A percentile compares a stretch with the other conserved stretches of the same genome.
Conservation (phyloP, 1,140 invertebrate genomes). For the Drosophila lowei region DNA sequence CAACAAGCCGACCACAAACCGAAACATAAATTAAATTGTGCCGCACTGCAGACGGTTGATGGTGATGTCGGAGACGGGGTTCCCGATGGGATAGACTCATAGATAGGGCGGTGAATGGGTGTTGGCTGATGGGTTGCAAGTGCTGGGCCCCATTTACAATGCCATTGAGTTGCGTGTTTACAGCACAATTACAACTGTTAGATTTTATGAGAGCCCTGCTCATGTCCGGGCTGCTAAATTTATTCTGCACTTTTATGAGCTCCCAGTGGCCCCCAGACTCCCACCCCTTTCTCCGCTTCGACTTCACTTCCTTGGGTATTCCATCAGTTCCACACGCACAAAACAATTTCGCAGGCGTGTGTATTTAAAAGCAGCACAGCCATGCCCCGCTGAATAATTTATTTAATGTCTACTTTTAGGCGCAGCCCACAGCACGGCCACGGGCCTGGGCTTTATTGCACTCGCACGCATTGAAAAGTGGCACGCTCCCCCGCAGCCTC, state of each 20-base stretch:
- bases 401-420: constrained; percentile 80
- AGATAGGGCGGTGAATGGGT: constrained; percentile 18
- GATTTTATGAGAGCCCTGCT: constrained; percentile 73
- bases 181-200: constrained; percentile 80
- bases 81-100: constrained; percentile 15
- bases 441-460: constrained; percentile 61
- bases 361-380: constrained; percentile 60
- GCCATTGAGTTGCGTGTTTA: constrained; percentile 80
- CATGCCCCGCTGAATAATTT: constrained; percentile 67
- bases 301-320: constrained; percentile 1
- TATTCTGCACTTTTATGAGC: constrained; percentile 77
- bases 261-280: constrained; percentile 28
- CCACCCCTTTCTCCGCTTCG: neutral
- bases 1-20: constrained; percentile 71
- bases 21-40: constrained; percentile 76
- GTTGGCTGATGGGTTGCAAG: constrained; percentile 22
- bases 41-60: constrained; percentile 55
- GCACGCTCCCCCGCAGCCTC: neutral
- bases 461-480: constrained; percentile 46
- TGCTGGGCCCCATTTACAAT: constrained; percentile 57
- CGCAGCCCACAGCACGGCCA: constrained; percentile 39
- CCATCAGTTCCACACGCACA: constrained; percentile 35
- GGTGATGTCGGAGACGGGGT: neutral
- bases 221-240: constrained; percentile 54
- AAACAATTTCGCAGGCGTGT: constrained; percentile 58